These are phyloP conservation scores for Trisateles emortualis DNA, from an alignment of 2,888 invertebrate genomes.

Conservation along the genomic window DNA sequence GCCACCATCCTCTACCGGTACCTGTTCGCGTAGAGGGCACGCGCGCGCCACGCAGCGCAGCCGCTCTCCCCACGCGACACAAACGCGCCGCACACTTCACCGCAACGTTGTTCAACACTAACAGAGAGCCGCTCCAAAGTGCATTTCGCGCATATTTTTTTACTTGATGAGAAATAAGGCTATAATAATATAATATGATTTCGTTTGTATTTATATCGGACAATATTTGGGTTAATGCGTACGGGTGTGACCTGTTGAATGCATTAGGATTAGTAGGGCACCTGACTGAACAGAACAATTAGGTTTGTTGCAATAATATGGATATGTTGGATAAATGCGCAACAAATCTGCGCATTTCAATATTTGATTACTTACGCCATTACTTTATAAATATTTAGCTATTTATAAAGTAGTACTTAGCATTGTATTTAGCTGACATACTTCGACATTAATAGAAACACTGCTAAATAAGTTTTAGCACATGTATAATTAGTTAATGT, in stretches of 20 bases:
- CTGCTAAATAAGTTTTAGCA: too few species aligned
- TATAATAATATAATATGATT: not conserved
- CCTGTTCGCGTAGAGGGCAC: slow-evolving; percentile 87
- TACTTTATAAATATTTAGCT: too few species aligned
- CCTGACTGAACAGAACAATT: slow-evolving; percentile 16
- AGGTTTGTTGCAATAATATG: not conserved
- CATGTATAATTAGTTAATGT: too few species aligned
- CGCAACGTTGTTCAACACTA: not conserved
- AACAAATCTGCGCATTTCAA: too few species aligned
- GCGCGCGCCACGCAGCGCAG: slow-evolving; percentile 15
- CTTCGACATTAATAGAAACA: too few species aligned
- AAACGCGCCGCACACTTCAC: slow-evolving; percentile 5
- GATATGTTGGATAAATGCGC: too few species aligned
- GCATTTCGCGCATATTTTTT: not conserved
- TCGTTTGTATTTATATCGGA: not conserved
- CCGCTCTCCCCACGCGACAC: slow-evolving; percentile 16
- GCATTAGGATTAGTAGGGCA: slow-evolving; percentile 1
- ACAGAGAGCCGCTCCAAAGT: not conserved
- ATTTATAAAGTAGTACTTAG: too few species aligned
- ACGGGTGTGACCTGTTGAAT: not conserved
- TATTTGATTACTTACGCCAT: too few species aligned
- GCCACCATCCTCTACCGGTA: slow-evolving; percentile 90
- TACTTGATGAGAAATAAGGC: not conserved
- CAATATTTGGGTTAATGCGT: not conserved
- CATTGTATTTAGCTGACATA: too few species aligned